Conservation (phyloP, 1,140 invertebrate species). For the Euglossa dilemma region DNA sequence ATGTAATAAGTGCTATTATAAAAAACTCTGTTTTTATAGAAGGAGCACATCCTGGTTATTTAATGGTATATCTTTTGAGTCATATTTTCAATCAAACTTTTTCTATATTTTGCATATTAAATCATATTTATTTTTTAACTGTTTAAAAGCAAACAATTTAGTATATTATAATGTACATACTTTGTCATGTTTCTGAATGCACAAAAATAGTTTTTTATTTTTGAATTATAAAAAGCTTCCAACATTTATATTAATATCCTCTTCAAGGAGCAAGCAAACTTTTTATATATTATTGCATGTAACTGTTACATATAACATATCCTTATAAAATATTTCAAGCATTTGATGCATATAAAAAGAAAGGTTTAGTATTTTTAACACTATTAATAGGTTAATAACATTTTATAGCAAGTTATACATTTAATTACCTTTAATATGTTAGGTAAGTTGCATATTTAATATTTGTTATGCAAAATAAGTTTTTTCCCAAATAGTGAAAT, state of each 20-base stretch:
- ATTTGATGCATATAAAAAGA: neutral
- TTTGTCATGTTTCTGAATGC: conserved; percentile 28
- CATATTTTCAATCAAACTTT: conserved; percentile 36
- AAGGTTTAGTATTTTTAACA: neutral
- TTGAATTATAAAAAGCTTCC: conserved; percentile 5
- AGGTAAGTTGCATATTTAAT: conserved; percentile 21
- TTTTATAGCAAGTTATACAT: conserved; percentile 9
- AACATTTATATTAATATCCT: conserved; percentile 18
- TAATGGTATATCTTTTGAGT: conserved; percentile 49
- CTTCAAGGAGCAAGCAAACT: neutral
- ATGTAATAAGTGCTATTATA: conserved; percentile 13
- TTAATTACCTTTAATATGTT: neutral
- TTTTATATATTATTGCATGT: conserved; percentile 36
- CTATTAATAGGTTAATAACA: neutral
- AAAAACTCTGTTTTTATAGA: conserved; percentile 44
- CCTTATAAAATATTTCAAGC: neutral
- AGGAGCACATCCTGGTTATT: conserved; percentile 44
- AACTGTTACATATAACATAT: conserved; percentile 23
- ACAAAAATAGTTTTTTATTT: conserved; percentile 31
- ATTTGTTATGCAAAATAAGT: conserved; percentile 30
- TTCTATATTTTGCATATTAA: conserved; percentile 28
- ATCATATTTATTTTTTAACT: conserved; percentile 18
- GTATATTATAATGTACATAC: conserved; percentile 28
- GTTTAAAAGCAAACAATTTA: conserved; percentile 1
- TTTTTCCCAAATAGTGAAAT: conserved; percentile 25